Evolutionary conservation across 30 jellyfish, hydroid and myxozoan species (phyloP), one percentile per base, ranked within the genome.

Genomic region (Cassiopea andromeda): DNA sequence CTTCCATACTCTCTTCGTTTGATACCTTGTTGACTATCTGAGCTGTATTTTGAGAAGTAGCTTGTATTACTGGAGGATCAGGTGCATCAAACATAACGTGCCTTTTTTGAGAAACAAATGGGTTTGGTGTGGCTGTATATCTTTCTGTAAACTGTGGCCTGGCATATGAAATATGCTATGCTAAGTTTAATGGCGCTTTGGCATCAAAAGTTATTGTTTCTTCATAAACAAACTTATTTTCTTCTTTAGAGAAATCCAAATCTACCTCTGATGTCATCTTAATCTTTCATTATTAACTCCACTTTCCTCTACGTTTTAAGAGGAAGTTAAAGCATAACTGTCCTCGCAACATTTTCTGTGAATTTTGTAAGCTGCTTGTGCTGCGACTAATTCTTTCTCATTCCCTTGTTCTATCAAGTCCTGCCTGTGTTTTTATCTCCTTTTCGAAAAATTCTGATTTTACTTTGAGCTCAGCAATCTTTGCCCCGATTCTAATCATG

Each of bases 301-400:
- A 54, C 64, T 54, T 54, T 54, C 10, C 64, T 5, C 16, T 48
- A 2, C 87, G 17, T 48, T 14, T 49, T 46, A 46, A 27, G 38
- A 27, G 38, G 87, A 71, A 75, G 18, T 78, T 78, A 78, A 78
- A 71, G 60, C 74, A 78, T 78, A 78, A 47, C 74, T 49, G 50
- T 78, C 87, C 75, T 43, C 46, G 47, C 64, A 49, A 15, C 57
- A 78, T 78, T 48, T 61, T 82, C 83, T 66, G 48, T 67, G 83
- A 82, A 67, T 82, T 82, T n/a, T 82, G 48, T 82, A 83, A 2
- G 91, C 91, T 82, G 83, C 91, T 82, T 82, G 83, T 69, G 91
- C 83, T 64, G n/a, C 17, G 49, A 84, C 91, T 64, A 82, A 82
- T 71, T 82, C 90, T 27, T 27, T 27, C 71, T 82, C 90, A 64